phyloP scores from a whole-genome alignment of 2,888 invertebrate species.

The Poecilus cupreus region DNA sequence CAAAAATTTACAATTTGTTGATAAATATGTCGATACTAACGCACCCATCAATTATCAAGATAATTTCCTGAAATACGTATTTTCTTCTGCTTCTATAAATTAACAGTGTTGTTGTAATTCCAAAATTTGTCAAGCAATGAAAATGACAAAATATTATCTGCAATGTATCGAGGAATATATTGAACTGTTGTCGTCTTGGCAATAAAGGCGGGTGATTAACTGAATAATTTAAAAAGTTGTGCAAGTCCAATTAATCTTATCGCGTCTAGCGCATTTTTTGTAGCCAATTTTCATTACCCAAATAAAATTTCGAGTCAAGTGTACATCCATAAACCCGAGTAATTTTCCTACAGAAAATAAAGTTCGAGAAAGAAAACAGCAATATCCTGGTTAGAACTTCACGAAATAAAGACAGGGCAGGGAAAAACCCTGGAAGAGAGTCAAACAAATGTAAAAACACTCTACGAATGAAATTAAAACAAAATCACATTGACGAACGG shows the following conservation, averaged over 20 bases:
- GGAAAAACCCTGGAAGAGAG: slow-evolving; percentile 22
- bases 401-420: slow-evolving; percentile 9
- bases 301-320: slow-evolving; percentile 2
- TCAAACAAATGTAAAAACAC: slow-evolving; percentile 55
- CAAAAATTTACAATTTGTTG: too few relatives aligned
- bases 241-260: slow-evolving; percentile 33
- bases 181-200: background rate
- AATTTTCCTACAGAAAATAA: slow-evolving; percentile 16
- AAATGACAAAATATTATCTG: background rate
- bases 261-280: slow-evolving; percentile 1
- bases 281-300: slow-evolving; percentile 29
- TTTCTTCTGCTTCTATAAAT: too few relatives aligned
- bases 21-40: too few relatives aligned
- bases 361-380: background rate
- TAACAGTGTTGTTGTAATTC: background rate
- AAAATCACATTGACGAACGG: slow-evolving; percentile 49
- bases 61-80: too few relatives aligned
- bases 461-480: slow-evolving; percentile 52
- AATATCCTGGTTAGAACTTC: slow-evolving; percentile 29
- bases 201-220: slow-evolving; percentile 17
- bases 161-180: background rate
- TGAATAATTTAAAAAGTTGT: slow-evolving; percentile 17
- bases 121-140: background rate
- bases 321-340: slow-evolving; percentile 2
- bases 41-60: too few relatives aligned